These are phyloP conservation scores for Platichthys stellatus DNA, from an alignment of 2,113 vertebrate species.

Conservation along the genomic window DNA sequence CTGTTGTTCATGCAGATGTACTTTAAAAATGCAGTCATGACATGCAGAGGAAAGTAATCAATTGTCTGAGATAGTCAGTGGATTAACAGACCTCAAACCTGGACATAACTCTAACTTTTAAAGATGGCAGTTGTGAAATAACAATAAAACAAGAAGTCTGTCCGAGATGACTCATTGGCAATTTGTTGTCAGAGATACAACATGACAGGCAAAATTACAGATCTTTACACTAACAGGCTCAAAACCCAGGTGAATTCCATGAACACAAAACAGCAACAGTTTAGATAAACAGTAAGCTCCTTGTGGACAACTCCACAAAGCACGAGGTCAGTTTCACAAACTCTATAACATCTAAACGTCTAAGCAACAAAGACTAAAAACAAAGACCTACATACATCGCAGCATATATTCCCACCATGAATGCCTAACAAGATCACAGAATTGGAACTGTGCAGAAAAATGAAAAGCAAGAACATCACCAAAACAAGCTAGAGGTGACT, in stretches of 20 bases:
- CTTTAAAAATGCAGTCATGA: not conserved
- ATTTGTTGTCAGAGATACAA: not conserved
- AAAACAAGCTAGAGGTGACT: not conserved
- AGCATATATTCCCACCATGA: not conserved
- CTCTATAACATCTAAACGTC: too few relatives aligned
- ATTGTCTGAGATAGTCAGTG: not conserved
- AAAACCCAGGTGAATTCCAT: not conserved
- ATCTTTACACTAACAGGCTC: too few relatives aligned
- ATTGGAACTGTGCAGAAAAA: not conserved
- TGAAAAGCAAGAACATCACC: conserved; percentile 1
- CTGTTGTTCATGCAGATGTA: conserved; percentile 1
- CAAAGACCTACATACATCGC: not conserved
- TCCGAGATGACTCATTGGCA: not conserved
- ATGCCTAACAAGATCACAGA: not conserved
- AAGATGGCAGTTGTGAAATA: not conserved
- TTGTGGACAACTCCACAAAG: not conserved
- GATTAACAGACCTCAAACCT: not conserved
- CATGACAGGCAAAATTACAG: not conserved
- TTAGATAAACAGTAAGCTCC: not conserved
- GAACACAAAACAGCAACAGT: not conserved
- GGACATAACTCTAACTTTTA: not conserved
- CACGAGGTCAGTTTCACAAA: too few relatives aligned
- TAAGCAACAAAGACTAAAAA: not conserved
- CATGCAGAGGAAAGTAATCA: not conserved
- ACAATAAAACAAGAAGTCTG: not conserved